Percentiles rank a stretch among this genome's conserved stretches.
Conservation (phyloP, 1,140 invertebrate genomes). For the Scaptomyza graminum region DNA sequence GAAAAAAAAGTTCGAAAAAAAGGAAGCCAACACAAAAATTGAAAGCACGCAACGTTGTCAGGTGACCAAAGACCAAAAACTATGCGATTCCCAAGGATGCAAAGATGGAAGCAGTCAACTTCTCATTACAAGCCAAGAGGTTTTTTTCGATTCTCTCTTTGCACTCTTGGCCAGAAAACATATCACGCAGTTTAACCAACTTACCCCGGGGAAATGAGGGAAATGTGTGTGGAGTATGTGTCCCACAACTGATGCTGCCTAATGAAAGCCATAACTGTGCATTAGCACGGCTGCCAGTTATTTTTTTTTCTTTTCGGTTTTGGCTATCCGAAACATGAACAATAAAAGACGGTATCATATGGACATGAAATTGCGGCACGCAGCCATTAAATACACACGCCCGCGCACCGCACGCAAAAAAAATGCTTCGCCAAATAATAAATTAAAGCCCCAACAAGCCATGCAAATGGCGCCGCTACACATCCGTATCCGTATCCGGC, state of each 20-base stretch:
- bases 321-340: conserved; percentile 11
- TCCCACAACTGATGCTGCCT: conserved; percentile 17
- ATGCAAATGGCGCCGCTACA: conserved; percentile 56
- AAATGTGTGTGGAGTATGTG: neutral
- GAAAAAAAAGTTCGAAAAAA: conserved; percentile 31
- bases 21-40: conserved; percentile 12
- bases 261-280: conserved; percentile 54
- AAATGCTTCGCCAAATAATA: conserved; percentile 40
- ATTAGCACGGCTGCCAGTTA: conserved; percentile 33
- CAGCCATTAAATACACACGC: conserved; percentile 52
- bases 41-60: conserved; percentile 24
- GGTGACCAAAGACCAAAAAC: conserved; percentile 4
- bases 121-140: conserved; percentile 41
- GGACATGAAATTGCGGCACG: conserved; percentile 61
- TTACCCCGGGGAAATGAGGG: conserved; percentile 13
- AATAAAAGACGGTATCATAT: conserved; percentile 51
- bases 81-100: conserved; percentile 15
- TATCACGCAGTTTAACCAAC: conserved; percentile 65
- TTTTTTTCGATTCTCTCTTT: conserved; percentile 3
- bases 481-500: conserved; percentile 47
- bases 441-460: conserved; percentile 56
- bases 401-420: neutral
- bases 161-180: conserved; percentile 20
- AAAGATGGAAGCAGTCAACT: conserved; percentile 45
- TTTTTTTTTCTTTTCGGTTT: neutral